Evolutionary conservation across 2,113 vertebrate genomes (phyloP).

Genomic region (Neolamprologus toae): DNA sequence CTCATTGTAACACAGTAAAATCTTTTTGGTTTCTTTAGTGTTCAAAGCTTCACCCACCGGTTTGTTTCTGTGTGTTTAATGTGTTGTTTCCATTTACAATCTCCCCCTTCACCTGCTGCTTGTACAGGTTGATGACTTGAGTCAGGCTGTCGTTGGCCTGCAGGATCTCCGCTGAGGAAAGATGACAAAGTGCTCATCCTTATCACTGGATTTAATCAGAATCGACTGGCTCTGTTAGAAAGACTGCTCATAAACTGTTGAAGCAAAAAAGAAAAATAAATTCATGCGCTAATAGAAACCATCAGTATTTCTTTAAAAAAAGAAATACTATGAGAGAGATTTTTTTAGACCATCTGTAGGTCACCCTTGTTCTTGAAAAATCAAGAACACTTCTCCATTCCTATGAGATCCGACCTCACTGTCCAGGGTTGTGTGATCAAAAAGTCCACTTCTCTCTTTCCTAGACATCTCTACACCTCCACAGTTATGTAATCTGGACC

Average conservation of each 20-base stretch:
- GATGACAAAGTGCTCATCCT: background rate
- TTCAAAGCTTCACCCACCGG: slow-evolving; percentile 4
- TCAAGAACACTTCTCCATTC: background rate
- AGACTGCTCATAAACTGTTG: background rate
- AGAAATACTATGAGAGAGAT: background rate
- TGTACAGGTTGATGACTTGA: slow-evolving; percentile 95
- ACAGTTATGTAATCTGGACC: background rate
- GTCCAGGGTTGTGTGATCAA: background rate
- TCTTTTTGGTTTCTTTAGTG: background rate
- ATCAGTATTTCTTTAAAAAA: background rate
- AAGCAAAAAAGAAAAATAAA: background rate
- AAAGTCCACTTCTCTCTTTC: background rate
- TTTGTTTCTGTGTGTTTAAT: slow-evolving; percentile 45
- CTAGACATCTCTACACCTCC: background rate
- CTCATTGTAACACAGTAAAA: background rate
- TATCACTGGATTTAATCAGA: background rate
- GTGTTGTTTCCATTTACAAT: slow-evolving; percentile 84
- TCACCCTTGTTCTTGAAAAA: background rate
- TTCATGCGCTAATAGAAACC: background rate
- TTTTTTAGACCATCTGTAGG: background rate
- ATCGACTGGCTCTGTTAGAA: background rate
- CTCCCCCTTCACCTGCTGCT: slow-evolving; percentile 89
- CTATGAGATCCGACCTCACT: background rate
- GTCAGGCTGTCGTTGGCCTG: slow-evolving; percentile 98
- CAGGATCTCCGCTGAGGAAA: slow-evolving; percentile 86